Evolutionary conservation across 2,797 vertebrate species (phyloP).

Genomic region (Onychomys leucogaster): DNA sequence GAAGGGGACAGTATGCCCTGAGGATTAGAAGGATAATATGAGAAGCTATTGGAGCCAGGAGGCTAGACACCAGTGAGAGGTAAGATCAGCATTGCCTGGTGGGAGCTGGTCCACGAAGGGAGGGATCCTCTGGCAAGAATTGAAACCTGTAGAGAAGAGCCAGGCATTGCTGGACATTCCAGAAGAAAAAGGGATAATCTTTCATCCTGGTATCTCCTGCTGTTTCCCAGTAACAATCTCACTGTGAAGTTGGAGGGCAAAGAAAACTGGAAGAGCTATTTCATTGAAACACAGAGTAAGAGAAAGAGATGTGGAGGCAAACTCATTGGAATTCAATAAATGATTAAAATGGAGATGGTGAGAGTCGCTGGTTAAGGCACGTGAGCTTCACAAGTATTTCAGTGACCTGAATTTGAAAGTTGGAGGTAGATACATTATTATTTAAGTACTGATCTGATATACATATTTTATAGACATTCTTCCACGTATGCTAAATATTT

Average conservation of each 20-base stretch:
- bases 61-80: background rate
- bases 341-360: background rate
- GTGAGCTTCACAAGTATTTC: background rate
- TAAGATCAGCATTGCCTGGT: background rate
- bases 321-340: background rate
- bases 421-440: background rate
- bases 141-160: background rate
- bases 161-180: background rate
- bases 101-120: background rate
- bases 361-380: background rate
- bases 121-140: background rate
- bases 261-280: background rate
- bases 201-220: background rate
- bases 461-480: background rate
- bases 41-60: background rate
- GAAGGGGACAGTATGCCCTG: background rate
- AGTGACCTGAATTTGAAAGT: background rate
- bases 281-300: background rate
- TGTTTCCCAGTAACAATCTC: background rate
- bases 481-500: conserved; percentile 8
- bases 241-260: background rate
- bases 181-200: background rate
- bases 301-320: background rate
- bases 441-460: background rate
- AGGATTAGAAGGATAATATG: background rate